These are phyloP conservation scores for Himalopsyche phryganea DNA, from an alignment of 1,140 invertebrate genomes.

Conservation along the genomic window DNA sequence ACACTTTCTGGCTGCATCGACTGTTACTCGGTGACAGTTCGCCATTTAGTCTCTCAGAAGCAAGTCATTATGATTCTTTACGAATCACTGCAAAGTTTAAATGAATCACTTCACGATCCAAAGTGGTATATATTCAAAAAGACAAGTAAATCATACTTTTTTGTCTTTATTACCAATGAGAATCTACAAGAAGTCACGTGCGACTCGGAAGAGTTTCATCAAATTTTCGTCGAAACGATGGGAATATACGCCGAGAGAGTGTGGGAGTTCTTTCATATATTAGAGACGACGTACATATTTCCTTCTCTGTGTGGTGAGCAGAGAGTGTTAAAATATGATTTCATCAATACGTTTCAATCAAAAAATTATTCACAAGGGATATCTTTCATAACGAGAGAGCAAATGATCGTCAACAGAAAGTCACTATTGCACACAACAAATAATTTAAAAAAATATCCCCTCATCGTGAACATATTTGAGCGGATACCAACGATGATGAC, in stretches of 20 bases:
- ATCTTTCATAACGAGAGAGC: neutral
- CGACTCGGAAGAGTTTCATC: neutral
- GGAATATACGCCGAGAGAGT: neutral
- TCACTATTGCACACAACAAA: neutral
- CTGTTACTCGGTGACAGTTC: too few relatives aligned
- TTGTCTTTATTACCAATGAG: slow-evolving; percentile 5
- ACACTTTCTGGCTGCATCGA: too few relatives aligned
- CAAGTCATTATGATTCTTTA: slow-evolving; percentile 8
- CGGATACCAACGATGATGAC: slow-evolving; percentile 19
- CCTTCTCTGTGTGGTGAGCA: slow-evolving; percentile 12
- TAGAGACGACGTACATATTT: slow-evolving; percentile 15
- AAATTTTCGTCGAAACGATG: neutral
- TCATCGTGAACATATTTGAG: slow-evolving; percentile 15
- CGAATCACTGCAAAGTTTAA: neutral
- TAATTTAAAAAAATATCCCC: slow-evolving; percentile 32
- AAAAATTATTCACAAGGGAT: slow-evolving; percentile 8
- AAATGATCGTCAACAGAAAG: neutral
- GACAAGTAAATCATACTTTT: slow-evolving; percentile 12
- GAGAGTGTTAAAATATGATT: slow-evolving; percentile 15
- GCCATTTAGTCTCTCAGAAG: slow-evolving; percentile 1
- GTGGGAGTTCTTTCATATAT: slow-evolving; percentile 17
- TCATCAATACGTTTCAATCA: slow-evolving; percentile 4
- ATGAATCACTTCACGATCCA: neutral
- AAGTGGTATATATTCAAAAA: slow-evolving; percentile 10
- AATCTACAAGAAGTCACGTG: slow-evolving; percentile 2